Base-by-base conservation (phyloP, 2,113 vertebrate genomes). In the Python bivittatus region DNA sequence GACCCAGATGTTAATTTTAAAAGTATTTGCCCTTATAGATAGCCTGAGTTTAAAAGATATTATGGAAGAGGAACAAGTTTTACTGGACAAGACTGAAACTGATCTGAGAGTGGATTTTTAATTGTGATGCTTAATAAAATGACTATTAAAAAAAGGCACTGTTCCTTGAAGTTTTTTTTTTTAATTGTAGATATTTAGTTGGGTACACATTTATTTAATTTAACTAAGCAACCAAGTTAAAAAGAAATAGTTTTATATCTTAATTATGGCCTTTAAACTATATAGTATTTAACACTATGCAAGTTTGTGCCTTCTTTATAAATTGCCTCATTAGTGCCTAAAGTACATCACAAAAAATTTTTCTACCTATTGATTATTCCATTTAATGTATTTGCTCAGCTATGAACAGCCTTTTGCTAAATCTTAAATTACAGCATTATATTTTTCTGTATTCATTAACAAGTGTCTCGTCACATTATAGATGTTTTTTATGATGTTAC, bases 401-500 rank as follows among this genome's bases (percentile, higher is more conserved):
- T 94, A 29, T 0, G 0, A 92, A 89, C 27, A 2, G 1, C 92
- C 68, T 57, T 8, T 88, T 54, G 42, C n/a, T 9, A 87, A 52
- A 33, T 92, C 88, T 86, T 91, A 0, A 9, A 92, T 86, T 13
- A 56, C 15, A 54, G 17, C 86, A 64, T 15, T 27, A 10, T 0
- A 25, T 86, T 61, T 91, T 57, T 57, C 38, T 38, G n/a, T 86
- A 52, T 61, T 38, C 10, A 5, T 0, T 23, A 1, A 83, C 20
- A 48, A 10, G 6, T 64, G 11, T 92, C 88, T 93, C 38, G 58
- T 91, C 1, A 0, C 25, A 84, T 44, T 88, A 27, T 58, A 56
- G 33, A 87, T 92, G 79, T 91, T 12, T 92, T 90, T 38, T n/a
- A 17, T 53, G n/a, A 23, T 94, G 53, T 90, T 93, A 48, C 20